Evolutionary conservation across 2,113 vertebrate genomes (phyloP).

Genomic region (Dromiciops gliroides): DNA sequence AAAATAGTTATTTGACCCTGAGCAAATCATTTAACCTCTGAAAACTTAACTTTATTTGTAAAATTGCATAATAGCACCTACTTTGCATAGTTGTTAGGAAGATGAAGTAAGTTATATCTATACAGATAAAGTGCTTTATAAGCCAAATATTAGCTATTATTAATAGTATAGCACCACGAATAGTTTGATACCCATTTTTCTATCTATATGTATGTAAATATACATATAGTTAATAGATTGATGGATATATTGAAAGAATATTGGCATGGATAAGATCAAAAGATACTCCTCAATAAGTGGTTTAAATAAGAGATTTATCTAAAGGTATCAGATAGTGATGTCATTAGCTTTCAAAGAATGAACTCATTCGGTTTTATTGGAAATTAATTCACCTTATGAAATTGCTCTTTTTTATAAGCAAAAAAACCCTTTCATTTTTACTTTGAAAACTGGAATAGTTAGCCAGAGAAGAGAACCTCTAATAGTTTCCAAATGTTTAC

Average conservation of each 20-base stretch:
- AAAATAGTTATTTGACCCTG: too few species aligned
- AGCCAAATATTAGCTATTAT: background rate
- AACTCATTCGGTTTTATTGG: slow-evolving; percentile 46
- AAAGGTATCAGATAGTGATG: background rate
- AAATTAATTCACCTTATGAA: slow-evolving; percentile 45
- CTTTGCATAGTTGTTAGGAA: background rate
- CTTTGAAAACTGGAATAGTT: slow-evolving; percentile 71
- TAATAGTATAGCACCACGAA: background rate
- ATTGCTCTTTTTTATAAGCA: slow-evolving; percentile 40
- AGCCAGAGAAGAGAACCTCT: slow-evolving; percentile 70
- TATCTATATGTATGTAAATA: background rate
- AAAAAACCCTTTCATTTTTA: slow-evolving; percentile 66
- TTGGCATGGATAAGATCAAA: background rate
- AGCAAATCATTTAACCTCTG: too few species aligned
- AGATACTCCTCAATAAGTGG: background rate
- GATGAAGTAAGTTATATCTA: background rate
- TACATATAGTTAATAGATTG: background rate
- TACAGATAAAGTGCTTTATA: background rate
- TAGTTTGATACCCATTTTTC: background rate
- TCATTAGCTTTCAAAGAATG: slow-evolving; percentile 49
- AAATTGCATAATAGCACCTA: background rate
- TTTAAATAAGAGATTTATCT: background rate
- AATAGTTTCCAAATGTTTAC: slow-evolving; percentile 85
- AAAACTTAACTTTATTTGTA: background rate
- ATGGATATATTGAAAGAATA: background rate